A percentile compares a stretch with the other conserved stretches of the same genome.
phyloP scores from a whole-genome alignment of 1,140 invertebrate species.

The Rhopalosiphum maidis region DNA sequence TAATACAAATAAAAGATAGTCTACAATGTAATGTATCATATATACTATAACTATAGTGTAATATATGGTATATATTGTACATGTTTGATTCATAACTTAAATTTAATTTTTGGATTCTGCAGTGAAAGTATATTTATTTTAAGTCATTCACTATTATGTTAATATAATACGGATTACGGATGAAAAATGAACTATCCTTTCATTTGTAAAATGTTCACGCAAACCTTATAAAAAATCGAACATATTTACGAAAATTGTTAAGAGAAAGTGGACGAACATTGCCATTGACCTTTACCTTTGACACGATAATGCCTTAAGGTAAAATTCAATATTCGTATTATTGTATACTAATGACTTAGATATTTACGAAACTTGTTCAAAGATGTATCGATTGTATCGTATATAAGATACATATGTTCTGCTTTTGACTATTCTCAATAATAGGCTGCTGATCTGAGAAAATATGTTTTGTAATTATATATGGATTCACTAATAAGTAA shows the following conservation, averaged over 20 bases:
- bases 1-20: background rate
- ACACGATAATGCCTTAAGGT: slow-evolving; percentile 21
- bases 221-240: background rate
- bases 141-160: background rate
- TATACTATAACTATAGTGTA: too few species aligned
- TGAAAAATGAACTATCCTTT: background rate
- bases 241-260: background rate
- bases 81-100: background rate
- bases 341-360: slow-evolving; percentile 17
- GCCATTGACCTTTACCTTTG: slow-evolving; percentile 47
- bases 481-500: background rate
- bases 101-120: background rate
- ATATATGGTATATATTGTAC: background rate
- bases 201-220: background rate
- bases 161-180: background rate
- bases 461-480: background rate
- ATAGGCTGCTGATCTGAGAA: background rate
- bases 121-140: slow-evolving; percentile 14
- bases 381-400: background rate
- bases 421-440: background rate
- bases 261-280: slow-evolving; percentile 43
- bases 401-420: background rate
- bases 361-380: background rate
- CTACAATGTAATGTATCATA: too few species aligned
- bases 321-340: slow-evolving; percentile 7